Conservation (phyloP, 2,888 invertebrate genomes). For the Drosophila sordidula region DNA sequence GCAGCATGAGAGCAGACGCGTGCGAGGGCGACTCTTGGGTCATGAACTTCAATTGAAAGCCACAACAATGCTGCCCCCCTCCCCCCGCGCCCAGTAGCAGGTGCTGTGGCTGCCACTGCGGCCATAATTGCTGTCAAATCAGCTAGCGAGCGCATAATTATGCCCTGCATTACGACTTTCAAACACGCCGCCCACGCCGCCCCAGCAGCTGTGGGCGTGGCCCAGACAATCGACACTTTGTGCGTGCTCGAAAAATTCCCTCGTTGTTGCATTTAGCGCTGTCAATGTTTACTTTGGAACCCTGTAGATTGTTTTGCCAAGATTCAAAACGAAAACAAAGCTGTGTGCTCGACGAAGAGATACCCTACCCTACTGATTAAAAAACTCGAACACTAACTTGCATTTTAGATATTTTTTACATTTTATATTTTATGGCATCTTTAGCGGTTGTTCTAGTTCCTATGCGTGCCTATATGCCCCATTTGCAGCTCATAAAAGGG, state of each 20-base stretch:
- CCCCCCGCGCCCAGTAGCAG: conserved; percentile 27
- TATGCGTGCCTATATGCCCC: too few relatives aligned
- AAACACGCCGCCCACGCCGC: conserved; percentile 3
- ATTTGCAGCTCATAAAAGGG: conserved; percentile 6
- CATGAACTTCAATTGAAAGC: conserved; percentile 74
- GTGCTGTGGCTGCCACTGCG: conserved; percentile 32
- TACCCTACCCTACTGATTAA: conserved; percentile 6
- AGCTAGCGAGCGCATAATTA: conserved; percentile 65
- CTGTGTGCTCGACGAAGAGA: not conserved
- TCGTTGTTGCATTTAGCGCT: conserved; percentile 33
- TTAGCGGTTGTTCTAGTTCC: too few relatives aligned
- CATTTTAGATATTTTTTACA: too few relatives aligned
- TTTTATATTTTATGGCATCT: too few relatives aligned
- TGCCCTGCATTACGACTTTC: conserved; percentile 34
- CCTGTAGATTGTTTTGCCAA: conserved; percentile 27
- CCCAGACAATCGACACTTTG: conserved; percentile 27
- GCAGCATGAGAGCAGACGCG: conserved; percentile 40
- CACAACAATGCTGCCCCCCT: conserved; percentile 25
- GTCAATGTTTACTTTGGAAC: conserved; percentile 39
- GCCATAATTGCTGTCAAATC: conserved; percentile 64
- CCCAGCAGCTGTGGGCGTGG: conserved; percentile 22
- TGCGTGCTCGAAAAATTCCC: conserved; percentile 16
- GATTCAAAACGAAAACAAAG: conserved; percentile 1
- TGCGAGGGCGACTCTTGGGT: conserved; percentile 63
- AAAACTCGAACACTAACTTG: too few relatives aligned